Conservation (phyloP, 1,140 invertebrate species). For the Leptinotarsa defecta region DNA sequence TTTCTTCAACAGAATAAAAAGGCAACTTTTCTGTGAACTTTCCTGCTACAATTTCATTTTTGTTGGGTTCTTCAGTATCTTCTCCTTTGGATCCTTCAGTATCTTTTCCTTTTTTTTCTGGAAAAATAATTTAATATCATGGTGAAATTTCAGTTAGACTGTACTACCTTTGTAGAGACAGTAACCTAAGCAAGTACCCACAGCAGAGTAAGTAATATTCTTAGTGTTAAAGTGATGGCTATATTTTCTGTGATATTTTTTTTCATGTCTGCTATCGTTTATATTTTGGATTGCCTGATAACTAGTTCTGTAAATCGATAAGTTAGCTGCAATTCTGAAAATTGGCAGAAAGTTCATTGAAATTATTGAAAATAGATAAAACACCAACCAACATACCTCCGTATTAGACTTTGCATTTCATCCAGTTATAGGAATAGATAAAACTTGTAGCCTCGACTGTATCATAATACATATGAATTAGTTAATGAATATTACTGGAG, state of each 20-base stretch:
- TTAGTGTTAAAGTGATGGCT: neutral
- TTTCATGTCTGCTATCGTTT: neutral
- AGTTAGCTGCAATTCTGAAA: slow-evolving; percentile 2
- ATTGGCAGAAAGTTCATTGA: neutral
- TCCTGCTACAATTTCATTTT: slow-evolving; percentile 20
- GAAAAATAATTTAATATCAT: neutral
- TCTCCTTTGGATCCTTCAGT: neutral
- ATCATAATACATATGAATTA: too few relatives aligned
- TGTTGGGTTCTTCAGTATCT: neutral
- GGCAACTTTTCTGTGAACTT: slow-evolving; percentile 37
- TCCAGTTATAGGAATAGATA: neutral
- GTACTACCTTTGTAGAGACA: neutral
- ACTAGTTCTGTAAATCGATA: neutral
- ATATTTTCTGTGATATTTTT: neutral
- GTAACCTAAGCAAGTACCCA: neutral
- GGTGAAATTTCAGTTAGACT: neutral
- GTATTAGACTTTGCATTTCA: neutral
- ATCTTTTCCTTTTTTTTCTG: neutral
- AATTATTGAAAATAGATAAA: neutral
- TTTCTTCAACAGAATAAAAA: slow-evolving; percentile 39
- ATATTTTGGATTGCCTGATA: neutral
- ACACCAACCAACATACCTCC: neutral
- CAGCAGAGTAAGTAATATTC: neutral
- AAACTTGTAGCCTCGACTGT: too few relatives aligned
- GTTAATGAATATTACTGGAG: too few relatives aligned